phyloP scores from a whole-genome alignment of 2,113 vertebrate species.

The Epinephelus lanceolatus region DNA sequence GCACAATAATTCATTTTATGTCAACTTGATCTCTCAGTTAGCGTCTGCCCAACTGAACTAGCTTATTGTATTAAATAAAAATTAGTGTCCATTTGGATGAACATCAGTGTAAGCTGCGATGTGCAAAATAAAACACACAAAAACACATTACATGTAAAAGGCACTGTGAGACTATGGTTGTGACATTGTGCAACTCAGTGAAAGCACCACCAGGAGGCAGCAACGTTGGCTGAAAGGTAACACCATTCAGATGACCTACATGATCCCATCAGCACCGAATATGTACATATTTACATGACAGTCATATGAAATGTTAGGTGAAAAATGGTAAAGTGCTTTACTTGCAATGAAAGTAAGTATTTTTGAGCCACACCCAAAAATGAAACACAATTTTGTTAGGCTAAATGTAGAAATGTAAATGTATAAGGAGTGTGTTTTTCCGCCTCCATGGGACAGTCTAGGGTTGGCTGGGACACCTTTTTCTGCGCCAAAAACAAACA shows the following conservation, averaged over 20 bases:
- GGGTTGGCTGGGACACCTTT: too few species aligned
- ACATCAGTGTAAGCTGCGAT: neutral
- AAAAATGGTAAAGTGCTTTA: neutral
- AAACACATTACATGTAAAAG: neutral
- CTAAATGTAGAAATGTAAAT: too few species aligned
- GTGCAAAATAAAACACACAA: neutral
- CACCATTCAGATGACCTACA: neutral
- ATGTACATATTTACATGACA: neutral
- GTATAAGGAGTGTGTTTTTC: too few species aligned
- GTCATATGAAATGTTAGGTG: neutral
- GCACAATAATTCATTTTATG: neutral
- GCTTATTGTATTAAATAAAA: neutral
- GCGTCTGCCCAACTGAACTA: neutral
- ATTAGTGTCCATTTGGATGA: neutral
- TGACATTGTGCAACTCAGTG: neutral
- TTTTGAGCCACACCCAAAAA: too few species aligned
- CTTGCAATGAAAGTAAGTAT: too few species aligned
- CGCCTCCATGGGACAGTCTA: too few species aligned
- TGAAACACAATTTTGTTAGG: too few species aligned
- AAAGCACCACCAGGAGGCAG: constrained; percentile 36
- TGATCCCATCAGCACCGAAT: neutral
- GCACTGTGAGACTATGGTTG: neutral
- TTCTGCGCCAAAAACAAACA: too few species aligned
- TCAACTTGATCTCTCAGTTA: neutral
- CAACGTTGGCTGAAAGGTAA: neutral